Evolutionary conservation across 1,140 invertebrate species (phyloP).

Genomic region (Berghia stephanieae): DNA sequence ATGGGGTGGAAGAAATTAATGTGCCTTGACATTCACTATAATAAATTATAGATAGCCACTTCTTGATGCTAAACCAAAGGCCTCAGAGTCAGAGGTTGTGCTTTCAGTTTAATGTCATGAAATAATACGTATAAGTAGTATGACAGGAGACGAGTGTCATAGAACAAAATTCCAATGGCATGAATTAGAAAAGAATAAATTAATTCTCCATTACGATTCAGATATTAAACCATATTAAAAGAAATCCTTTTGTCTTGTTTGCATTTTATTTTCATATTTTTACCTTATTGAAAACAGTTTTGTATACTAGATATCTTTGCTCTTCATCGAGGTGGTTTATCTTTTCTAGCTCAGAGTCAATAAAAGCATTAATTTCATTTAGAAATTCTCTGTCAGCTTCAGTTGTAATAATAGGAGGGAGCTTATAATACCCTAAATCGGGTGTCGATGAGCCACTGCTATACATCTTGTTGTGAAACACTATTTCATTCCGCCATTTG

Average conservation of each 20-base stretch:
- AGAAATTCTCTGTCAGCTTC: constrained; percentile 59
- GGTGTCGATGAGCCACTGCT: constrained; percentile 44
- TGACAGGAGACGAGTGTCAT: too few species aligned
- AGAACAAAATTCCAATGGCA: too few species aligned
- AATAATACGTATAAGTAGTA: too few species aligned
- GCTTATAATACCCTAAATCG: constrained; percentile 40
- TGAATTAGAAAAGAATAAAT: too few species aligned
- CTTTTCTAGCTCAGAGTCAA: constrained; percentile 55
- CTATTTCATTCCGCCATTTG: constrained; percentile 21
- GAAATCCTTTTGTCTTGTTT: neutral
- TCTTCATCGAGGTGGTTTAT: constrained; percentile 55
- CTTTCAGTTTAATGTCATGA: too few species aligned
- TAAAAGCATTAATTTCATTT: constrained; percentile 52
- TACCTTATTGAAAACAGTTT: constrained; percentile 63
- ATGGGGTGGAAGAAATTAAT: too few species aligned
- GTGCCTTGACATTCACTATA: too few species aligned
- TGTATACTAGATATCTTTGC: constrained; percentile 61
- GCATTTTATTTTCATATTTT: neutral
- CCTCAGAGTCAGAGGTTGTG: too few species aligned
- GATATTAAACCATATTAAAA: neutral
- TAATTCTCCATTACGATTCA: too few species aligned
- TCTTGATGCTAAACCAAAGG: too few species aligned
- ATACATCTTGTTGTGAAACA: constrained; percentile 30
- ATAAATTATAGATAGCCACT: too few species aligned
- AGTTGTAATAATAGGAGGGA: constrained; percentile 62